Base-by-base conservation (phyloP, 2,888 invertebrate genomes). In the Melinaea marsaeus region DNA sequence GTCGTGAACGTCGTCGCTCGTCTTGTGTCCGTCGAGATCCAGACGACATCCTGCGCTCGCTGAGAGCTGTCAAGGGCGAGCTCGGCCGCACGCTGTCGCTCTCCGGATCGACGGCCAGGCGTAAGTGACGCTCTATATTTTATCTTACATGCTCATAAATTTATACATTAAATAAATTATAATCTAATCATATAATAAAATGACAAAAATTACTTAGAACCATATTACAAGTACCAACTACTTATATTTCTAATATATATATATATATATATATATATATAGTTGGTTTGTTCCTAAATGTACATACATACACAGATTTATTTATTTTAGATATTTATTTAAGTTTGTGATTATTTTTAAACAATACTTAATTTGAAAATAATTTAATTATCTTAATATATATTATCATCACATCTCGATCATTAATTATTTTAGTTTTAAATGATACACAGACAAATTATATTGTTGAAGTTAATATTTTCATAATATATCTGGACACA, bases 11-110 rank as follows among this genome's bases (percentile, higher is more conserved):
- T 63, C 93, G 96, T 51, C 93, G 96, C 64, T 96, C 96, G 74
- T 96, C 96, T 63, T 95, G 95, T 79, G 95, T 95, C 55, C 93
- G 95, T 54, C 93, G 95, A 73, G 96, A 96, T 85, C 96, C 96
- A 1, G 96, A 96, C 81, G 96, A 96, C 85, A 95, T 96, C 74
- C 85, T 96, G 69, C 95, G 95, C 74, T 95, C 94, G 37, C 86
- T 96, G 72, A 96, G 96, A 78, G 94, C 95, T 64, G 96, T 96
- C 69, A 95, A 95, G 79, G 96, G 95, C 59, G 96, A 96, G 80
- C 91, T 96, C 55, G 95, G 95, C 61, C 92, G 96, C 64, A 95
- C 96, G 61, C 95, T 96, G 92, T 96, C 96, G 78, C 92, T 96
- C 72, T 93, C 95, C 70, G 94, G 93, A 60, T 92, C 93, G 70